Evolutionary conservation across 2,888 invertebrate genomes (phyloP), one percentile per base, ranked within the genome.

Genomic region (Megaustenia siamemsis): DNA sequence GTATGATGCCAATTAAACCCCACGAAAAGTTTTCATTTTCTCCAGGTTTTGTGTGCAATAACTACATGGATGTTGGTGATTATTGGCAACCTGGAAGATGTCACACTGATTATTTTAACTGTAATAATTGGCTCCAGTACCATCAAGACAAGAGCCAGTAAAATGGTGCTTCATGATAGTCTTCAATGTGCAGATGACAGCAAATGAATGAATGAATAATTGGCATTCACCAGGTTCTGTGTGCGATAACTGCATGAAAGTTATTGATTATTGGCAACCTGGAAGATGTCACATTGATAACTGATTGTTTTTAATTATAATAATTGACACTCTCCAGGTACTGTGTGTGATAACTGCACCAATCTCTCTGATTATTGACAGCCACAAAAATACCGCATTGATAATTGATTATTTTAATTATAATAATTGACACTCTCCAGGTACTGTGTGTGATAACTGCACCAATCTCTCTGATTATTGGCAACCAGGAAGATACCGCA

Each of bases 31-130:
- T n/a, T 21, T 21, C 21, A 12, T 12, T 12, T 71, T 28, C 40
- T 24, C 0, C 90, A 93, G 93, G 93, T 99, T 66, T 95, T 99
- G 82, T 99, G 99, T 94, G 95, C 99, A 91, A 99, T 99, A 94
- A 99, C 99, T 15, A 99, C 98, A 35, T 99, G 99, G 0, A 99
- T 99, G 85, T 97, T 98, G 69, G 96, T 99, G 95, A 98, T 99
- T 77, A 99, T 99, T 91, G 97, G 97, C 87, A 97, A 97, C 90
- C 99, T 99, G 94, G 98, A 99, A 94, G 98, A 99, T 94, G 99
- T 99, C 75, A 97, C 98, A 90, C 99, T 98, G 97, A n/a, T 60
- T 32, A 53, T 12, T 28, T 45, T 53, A 24, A 53, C 53, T 53
- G 21, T 53, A 12, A 24, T 53, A 18, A 53, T 21, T 21, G n/a